A percentile compares a stretch with the other conserved stretches of the same genome.
These are phyloP conservation scores for Periophthalmus magnuspinnatus DNA, from an alignment of 2,797 vertebrate genomes.

Conservation along the genomic window DNA sequence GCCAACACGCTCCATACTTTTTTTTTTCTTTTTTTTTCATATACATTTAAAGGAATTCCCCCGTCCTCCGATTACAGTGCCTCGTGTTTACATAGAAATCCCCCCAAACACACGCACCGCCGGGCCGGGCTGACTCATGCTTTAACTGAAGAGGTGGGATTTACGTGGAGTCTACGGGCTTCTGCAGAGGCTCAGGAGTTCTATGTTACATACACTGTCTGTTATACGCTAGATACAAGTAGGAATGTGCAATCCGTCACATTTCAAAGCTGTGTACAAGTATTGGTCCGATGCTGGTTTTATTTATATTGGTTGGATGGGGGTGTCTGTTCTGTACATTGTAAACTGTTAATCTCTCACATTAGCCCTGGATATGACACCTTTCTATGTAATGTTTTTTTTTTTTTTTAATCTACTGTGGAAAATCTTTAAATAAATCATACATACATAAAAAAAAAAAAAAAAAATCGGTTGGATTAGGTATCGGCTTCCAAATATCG, in stretches of 20 bases:
- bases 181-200: slow-evolving; percentile 36
- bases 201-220: background rate
- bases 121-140: slow-evolving; percentile 52
- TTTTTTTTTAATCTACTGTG: too few relatives aligned
- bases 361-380: too few relatives aligned
- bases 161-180: slow-evolving; percentile 32
- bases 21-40: slow-evolving; percentile 37
- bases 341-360: too few relatives aligned
- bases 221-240: background rate
- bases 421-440: too few relatives aligned
- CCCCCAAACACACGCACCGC: slow-evolving; percentile 29
- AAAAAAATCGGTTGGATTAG: too few relatives aligned
- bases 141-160: slow-evolving; percentile 53
- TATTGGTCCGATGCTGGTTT: too few relatives aligned
- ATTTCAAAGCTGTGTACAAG: background rate
- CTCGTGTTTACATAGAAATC: slow-evolving; percentile 55
- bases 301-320: too few relatives aligned
- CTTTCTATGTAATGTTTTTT: too few relatives aligned
- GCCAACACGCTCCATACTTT: too few relatives aligned
- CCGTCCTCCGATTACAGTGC: slow-evolving; percentile 66
- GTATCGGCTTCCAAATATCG: too few relatives aligned
- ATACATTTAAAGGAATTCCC: slow-evolving; percentile 75
- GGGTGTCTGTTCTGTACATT: too few relatives aligned
- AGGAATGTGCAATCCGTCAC: background rate
- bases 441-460: too few relatives aligned